A percentile compares a stretch with the other conserved stretches of the same genome.
phyloP scores from a whole-genome alignment of 1,140 invertebrate genomes.

The Drusus annulatus region DNA sequence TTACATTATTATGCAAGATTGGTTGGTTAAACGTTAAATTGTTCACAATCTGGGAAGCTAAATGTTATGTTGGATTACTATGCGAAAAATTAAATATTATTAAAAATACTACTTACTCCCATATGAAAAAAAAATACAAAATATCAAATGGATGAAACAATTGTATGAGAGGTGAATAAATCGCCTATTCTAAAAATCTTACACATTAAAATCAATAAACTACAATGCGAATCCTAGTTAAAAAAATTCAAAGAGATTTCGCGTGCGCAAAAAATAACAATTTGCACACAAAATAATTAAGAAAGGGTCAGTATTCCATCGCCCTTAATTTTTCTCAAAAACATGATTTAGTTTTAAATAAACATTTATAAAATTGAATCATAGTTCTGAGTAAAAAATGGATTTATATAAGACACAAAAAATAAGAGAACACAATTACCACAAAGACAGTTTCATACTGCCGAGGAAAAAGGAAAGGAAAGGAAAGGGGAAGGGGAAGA shows the following conservation, averaged over 20 bases:
- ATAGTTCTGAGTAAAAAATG: slow-evolving; percentile 24
- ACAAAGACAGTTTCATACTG: slow-evolving; percentile 42
- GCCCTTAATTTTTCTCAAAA: not conserved
- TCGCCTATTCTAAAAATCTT: slow-evolving; percentile 56
- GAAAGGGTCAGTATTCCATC: slow-evolving; percentile 6
- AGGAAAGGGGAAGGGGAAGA: not conserved
- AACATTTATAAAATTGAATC: slow-evolving; percentile 32
- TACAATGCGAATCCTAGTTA: slow-evolving; percentile 52
- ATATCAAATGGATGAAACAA: slow-evolving; percentile 48
- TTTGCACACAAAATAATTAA: slow-evolving; percentile 33
- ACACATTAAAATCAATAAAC: slow-evolving; percentile 55
- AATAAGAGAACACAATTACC: slow-evolving; percentile 31
- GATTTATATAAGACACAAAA: slow-evolving; percentile 33
- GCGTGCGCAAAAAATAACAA: not conserved
- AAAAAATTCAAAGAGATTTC: slow-evolving; percentile 43
- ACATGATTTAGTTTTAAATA: not conserved
- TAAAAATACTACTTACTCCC: slow-evolving; percentile 15
- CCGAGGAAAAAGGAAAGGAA: not conserved
- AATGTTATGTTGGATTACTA: too few relatives aligned
- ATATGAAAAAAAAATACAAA: slow-evolving; percentile 41
- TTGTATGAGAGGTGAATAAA: slow-evolving; percentile 50
- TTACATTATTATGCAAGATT: not conserved
- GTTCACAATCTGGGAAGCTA: too few relatives aligned
- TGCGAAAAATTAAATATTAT: not conserved
- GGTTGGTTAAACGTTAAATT: too few relatives aligned